Percentiles rank a stretch among this genome's conserved stretches.
Conservation (phyloP, 2,888 invertebrate species). For the Eristalis pertinax region DNA sequence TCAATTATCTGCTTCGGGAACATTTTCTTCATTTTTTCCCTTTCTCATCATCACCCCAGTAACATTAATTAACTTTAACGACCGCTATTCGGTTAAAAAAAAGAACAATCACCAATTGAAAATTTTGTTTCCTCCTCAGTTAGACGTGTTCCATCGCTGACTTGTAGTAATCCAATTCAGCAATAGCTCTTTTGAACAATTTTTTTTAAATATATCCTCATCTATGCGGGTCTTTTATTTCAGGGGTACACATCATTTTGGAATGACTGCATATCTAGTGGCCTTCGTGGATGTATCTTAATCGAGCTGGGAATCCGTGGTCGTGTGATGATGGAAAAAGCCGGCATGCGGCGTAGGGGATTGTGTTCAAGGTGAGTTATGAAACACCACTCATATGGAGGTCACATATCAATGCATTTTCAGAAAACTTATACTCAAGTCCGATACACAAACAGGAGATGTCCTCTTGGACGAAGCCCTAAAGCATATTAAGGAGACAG, state of each 20-base stretch:
- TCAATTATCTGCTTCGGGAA: too few relatives aligned
- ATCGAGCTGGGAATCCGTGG: constrained; percentile 98
- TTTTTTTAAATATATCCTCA: neutral
- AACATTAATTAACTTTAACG: too few relatives aligned
- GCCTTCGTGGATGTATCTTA: constrained; percentile 98
- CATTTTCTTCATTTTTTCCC: too few relatives aligned
- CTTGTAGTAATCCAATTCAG: neutral
- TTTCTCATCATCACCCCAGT: too few relatives aligned
- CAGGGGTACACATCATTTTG: constrained; percentile 99
- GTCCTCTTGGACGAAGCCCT: constrained; percentile 96
- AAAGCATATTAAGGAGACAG: constrained; percentile 99
- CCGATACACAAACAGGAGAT: constrained; percentile 97
- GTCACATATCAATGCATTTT: neutral
- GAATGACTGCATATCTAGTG: constrained; percentile 99
- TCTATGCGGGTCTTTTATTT: neutral
- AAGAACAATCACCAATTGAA: too few relatives aligned
- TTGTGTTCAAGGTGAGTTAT: constrained; percentile 89
- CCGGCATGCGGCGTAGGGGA: constrained; percentile 97
- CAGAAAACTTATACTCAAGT: constrained; percentile 90
- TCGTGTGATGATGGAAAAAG: constrained; percentile 96
- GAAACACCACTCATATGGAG: neutral
- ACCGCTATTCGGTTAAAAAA: too few relatives aligned
- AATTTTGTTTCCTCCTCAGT: too few relatives aligned
- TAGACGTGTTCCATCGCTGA: too few relatives aligned
- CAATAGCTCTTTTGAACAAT: neutral